Evolutionary conservation across 1,140 invertebrate genomes (phyloP).

Genomic region (Meloidogyne chitwoodi): DNA sequence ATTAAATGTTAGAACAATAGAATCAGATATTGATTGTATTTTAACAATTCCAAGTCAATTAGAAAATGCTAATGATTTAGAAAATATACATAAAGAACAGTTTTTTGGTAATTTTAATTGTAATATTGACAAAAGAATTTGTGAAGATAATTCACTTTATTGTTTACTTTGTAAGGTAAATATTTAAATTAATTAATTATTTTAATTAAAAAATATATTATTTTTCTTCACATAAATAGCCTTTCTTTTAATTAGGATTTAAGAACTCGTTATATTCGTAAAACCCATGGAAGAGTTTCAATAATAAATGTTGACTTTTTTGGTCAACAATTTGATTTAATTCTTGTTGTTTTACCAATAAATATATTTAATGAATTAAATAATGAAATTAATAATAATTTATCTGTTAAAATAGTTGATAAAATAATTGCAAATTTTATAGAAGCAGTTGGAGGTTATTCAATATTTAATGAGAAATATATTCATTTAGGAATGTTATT

Average conservation of each 20-base stretch:
- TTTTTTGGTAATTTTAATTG: not conserved
- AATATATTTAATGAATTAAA: not conserved
- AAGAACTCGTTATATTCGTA: not conserved
- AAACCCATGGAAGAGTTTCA: not conserved
- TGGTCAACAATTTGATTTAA: not conserved
- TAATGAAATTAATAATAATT: not conserved
- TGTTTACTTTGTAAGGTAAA: not conserved
- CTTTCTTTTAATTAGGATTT: not conserved
- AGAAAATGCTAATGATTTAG: not conserved
- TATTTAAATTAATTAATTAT: too few species aligned
- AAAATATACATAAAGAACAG: not conserved
- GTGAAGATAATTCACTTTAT: not conserved
- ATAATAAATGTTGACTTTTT: not conserved
- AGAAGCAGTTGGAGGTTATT: not conserved
- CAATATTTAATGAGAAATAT: not conserved
- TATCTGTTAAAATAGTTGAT: not conserved
- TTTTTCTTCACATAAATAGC: too few species aligned
- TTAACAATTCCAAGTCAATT: not conserved
- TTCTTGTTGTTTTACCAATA: not conserved
- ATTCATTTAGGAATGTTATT: not conserved
- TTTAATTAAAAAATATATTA: too few species aligned
- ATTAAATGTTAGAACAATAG: not conserved
- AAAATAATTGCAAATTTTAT: not conserved
- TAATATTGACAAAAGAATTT: not conserved
- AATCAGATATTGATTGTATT: constrained; percentile 1